Base-by-base conservation (phyloP, 2,888 invertebrate genomes). In the Poecilobothrus nobilitatus region DNA sequence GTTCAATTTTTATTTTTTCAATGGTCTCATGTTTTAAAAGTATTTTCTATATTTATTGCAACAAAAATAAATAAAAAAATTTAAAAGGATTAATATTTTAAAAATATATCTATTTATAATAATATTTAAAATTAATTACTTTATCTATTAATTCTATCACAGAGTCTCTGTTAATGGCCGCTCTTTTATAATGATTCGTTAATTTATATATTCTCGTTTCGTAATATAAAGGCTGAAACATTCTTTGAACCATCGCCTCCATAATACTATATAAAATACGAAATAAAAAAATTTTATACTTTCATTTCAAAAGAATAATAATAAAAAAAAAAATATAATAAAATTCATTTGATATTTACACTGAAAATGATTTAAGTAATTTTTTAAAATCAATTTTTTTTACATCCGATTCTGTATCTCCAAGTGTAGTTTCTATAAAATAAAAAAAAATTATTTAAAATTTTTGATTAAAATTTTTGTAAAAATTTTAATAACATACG, bases 401-500 rank as follows among this genome's bases (percentile, higher is more conserved):
- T 18, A n/a, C 18, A 1, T 53, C 53, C 18, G 12, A 9, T 4
- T 53, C 1, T 53, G 53, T 12, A 18, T 9, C 53, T 12, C 53
- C 53, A 53, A 53, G 53, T 18, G 53, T 53, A 12, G 53, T 53
- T 18, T 18, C 53, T 53, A n/a, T 12, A 53, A 37, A 37, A 37
- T 10, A 5, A 37, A 27, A 27, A 27, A 27, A n/a, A n/a, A n/a
- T n/a, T n/a, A n/a, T n/a, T n/a, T n/a, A n/a, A n/a, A n/a, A n/a
- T n/a, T n/a, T n/a, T n/a, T n/a, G n/a, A 37, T 37, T 37, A 37
- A 37, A 37, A 37, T 37, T 37, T n/a, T n/a, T n/a, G n/a, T n/a
- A n/a, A n/a, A n/a, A n/a, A 27, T 27, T 27, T 27, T 27, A 5
- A 27, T 5, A 27, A 78, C 80, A 76, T 75, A 79, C 79, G 80